phyloP scores from a whole-genome alignment of 2,113 vertebrate genomes.

The Neogale vison region DNA sequence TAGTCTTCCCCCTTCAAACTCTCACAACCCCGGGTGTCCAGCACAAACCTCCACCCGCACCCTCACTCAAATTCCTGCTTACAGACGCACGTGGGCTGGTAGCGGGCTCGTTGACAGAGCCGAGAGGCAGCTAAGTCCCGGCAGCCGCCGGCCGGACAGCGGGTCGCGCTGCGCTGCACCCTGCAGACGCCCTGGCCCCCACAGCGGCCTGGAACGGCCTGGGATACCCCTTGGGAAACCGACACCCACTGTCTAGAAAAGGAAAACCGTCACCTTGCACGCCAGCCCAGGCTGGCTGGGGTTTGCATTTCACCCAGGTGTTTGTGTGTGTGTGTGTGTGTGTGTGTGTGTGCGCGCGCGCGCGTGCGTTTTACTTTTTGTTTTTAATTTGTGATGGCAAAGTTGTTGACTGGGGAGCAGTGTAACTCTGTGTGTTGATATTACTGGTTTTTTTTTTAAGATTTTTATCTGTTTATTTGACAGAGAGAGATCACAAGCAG shows the following conservation, averaged over 20 bases:
- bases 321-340: rapidly evolving
- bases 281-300: not conserved
- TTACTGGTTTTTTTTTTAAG: not conserved
- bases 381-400: not conserved
- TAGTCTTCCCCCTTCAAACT: not conserved
- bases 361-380: not conserved
- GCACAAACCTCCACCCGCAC: not conserved
- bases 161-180: rapidly evolving
- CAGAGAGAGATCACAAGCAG: too few relatives aligned
- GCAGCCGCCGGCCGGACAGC: rapidly evolving
- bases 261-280: not conserved
- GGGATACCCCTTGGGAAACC: not conserved
- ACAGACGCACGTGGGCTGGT: not conserved
- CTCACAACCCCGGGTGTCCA: not conserved
- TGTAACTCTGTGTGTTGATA: not conserved
- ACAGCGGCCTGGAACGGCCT: not conserved
- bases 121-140: not conserved
- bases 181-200: not conserved
- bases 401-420: not conserved
- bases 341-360: too few relatives aligned
- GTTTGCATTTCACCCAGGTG: not conserved
- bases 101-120: not conserved
- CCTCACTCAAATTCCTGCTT: not conserved
- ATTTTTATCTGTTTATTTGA: too few relatives aligned
- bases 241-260: not conserved